Conservation (phyloP, 2,797 vertebrate genomes). For the Sebastes diploproa region DNA sequence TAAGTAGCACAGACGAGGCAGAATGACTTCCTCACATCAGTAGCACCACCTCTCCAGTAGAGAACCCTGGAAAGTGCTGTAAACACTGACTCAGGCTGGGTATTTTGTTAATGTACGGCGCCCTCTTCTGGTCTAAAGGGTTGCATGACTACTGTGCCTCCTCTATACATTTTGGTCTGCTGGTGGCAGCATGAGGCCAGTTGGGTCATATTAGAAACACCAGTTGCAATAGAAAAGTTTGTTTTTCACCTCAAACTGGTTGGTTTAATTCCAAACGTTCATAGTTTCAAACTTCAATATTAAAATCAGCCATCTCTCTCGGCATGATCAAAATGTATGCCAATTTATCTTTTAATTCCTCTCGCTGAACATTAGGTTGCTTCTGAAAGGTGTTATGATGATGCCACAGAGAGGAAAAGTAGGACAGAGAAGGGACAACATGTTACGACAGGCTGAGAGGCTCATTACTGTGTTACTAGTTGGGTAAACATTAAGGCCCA, state of each 20-base stretch:
- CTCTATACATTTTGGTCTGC: slow-evolving; percentile 5
- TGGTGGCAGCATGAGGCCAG: slow-evolving; percentile 34
- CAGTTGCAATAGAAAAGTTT: neutral
- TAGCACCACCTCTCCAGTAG: neutral
- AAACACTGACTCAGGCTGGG: neutral
- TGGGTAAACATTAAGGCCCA: slow-evolving; percentile 15
- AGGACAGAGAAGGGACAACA: neutral
- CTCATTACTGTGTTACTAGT: neutral
- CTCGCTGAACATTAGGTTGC: neutral
- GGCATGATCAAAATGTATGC: neutral
- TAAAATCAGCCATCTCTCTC: neutral
- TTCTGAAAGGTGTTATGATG: neutral
- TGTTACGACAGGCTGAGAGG: neutral
- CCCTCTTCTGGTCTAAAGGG: slow-evolving; percentile 67
- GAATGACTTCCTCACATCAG: neutral
- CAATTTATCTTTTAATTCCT: neutral
- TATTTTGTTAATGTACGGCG: slow-evolving; percentile 47
- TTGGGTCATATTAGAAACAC: neutral
- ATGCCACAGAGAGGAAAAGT: slow-evolving; percentile 20
- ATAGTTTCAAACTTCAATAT: neutral
- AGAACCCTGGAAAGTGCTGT: neutral
- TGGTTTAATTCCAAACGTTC: neutral
- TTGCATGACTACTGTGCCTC: neutral
- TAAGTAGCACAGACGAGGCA: neutral
- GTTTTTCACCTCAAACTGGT: neutral